phyloP scores from a whole-genome alignment of 2,888 invertebrate species.

The Polylopha cassiicola region DNA sequence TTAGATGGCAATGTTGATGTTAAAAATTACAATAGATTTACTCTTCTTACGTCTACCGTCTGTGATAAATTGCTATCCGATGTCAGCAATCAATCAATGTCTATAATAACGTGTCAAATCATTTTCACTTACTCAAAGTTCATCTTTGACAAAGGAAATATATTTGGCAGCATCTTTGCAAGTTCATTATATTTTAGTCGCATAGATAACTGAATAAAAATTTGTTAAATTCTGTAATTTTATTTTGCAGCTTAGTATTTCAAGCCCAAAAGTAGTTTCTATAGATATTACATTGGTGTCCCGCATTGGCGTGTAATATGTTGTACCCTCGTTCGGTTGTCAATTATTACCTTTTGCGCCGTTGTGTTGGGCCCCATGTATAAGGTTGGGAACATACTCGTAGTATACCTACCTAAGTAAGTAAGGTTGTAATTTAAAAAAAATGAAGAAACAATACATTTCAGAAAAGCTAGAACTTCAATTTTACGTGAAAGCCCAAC shows the following conservation, averaged over 20 bases:
- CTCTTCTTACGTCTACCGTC: no score
- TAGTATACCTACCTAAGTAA: no score
- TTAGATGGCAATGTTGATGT: no score
- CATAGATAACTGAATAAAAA: constrained; percentile 12
- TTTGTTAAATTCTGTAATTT: no score
- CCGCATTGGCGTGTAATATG: constrained; percentile 25
- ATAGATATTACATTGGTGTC: constrained; percentile 29
- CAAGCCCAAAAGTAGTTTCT: no score
- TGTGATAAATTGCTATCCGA: constrained; percentile 8
- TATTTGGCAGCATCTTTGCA: constrained; percentile 8
- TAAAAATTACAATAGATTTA: no score
- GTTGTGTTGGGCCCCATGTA: constrained; percentile 4
- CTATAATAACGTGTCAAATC: constrained; percentile 20
- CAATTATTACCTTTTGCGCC: constrained; percentile 47
- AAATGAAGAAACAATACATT: no score
- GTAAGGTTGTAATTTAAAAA: no score
- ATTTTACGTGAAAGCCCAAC: no score
- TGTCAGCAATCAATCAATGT: constrained; percentile 16
- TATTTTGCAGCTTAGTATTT: no score
- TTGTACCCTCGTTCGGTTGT: constrained; percentile 61
- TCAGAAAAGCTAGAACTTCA: no score
- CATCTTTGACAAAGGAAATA: constrained; percentile 10
- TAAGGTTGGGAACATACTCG: constrained; percentile 7
- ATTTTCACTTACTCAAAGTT: constrained; percentile 12
- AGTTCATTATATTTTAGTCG: constrained; percentile 6